These are phyloP conservation scores for Drosophila testacea DNA, from an alignment of 2,888 invertebrate species.

Conservation along the genomic window DNA sequence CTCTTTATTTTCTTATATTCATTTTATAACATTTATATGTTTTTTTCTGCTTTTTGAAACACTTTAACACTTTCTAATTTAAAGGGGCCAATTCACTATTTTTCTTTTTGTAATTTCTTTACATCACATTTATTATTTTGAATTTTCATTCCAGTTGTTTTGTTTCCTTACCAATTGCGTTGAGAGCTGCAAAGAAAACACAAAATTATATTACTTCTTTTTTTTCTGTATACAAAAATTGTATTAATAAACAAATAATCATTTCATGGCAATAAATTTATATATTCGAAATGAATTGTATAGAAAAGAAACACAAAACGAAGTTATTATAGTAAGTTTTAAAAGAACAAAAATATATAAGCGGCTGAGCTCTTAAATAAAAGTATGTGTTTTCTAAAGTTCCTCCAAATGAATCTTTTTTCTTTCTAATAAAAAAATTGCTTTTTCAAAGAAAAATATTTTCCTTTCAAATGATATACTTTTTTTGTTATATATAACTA, in stretches of 20 bases:
- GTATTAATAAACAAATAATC: not conserved
- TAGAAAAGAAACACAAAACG: not conserved
- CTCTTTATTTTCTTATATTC: not conserved
- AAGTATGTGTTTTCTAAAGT: no score
- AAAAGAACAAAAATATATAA: no score
- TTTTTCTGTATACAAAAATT: not conserved
- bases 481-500: no score
- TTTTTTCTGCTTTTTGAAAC: constrained; percentile 10
- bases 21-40: constrained; percentile 3
- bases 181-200: constrained; percentile 49
- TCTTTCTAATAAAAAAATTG: no score
- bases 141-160: constrained; percentile 42
- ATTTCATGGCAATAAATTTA: no score
- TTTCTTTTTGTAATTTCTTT: constrained; percentile 19
- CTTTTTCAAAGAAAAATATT: no score
- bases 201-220: constrained; percentile 7
- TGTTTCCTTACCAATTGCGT: constrained; percentile 70
- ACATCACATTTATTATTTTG: constrained; percentile 16
- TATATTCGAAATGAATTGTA: not conserved
- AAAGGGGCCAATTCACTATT: constrained; percentile 30
- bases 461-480: no score
- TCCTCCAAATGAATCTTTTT: no score
- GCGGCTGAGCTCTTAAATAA: no score
- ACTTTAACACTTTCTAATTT: constrained; percentile 40
- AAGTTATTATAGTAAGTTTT: no score